Base-by-base conservation (phyloP, 2,113 vertebrate genomes). In the Rallus limicola region DNA sequence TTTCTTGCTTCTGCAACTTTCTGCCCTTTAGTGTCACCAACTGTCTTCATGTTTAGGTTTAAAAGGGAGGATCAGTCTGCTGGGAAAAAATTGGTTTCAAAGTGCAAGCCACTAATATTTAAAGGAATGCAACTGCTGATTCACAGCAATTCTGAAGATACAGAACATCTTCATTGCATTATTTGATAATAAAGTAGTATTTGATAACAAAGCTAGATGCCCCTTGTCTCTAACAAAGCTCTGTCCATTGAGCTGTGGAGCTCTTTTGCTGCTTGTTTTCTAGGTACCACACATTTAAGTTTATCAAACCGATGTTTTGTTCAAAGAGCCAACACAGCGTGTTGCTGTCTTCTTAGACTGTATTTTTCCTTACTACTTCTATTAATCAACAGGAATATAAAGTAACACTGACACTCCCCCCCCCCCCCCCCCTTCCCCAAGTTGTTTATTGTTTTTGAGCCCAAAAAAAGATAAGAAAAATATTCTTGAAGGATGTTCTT, bases 1-100 rank as follows among this genome's bases (percentile, higher is more conserved):
- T 90, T 82, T 96, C 88, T 90, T 88, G 34, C 68, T 94, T 92
- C 34, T 68, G 88, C 86, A 80, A 78, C 88, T 74, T 68, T 5
- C 38, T 96, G 56, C 33, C 44, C 38, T 53, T 71, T 78, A 28
- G 44, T 83, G 82, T 90, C 85, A 93, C 52, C 46, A 86, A 63
- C 44, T 78, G 29, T 80, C 56, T 74, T 82, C 42, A 42, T 77
- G 42, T 67, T 81, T 33, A 46, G 38, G 48, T 63, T 64, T 80
- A 67, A 91, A 86, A 93, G 34, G 60, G 72, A 90, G 42, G 33
- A 68, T 68, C 18, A 1, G 21, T 76, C 55, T 55, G 34, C 40
- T 26, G 76, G 34, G 24, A 93, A 71, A 33, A 38, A 56, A 21
- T 56, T 48, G 26, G 46, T 95, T 92, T 87, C 38, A 87, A 80